A percentile compares a stretch with the other conserved stretches of the same genome.
Evolutionary conservation across 2,797 vertebrate genomes (phyloP).

Genomic region (Decapterus maruadsi): DNA sequence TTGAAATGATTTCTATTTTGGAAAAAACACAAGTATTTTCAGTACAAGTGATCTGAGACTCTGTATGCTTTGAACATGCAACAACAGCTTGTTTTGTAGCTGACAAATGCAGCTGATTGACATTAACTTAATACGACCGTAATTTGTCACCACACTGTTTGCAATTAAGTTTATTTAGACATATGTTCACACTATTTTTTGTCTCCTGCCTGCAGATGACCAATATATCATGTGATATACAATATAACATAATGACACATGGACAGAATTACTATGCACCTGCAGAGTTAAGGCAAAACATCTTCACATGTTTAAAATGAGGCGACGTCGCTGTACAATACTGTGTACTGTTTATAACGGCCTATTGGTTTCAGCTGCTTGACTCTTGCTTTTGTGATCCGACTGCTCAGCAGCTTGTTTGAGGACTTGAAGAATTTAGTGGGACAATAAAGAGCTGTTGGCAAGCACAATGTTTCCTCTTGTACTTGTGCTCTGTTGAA

Average conservation of each 20-base stretch:
- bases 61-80: not conserved
- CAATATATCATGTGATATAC: not conserved
- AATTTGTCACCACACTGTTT: not conserved
- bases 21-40: not conserved
- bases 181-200: not conserved
- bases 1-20: not conserved
- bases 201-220: not conserved
- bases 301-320: not conserved
- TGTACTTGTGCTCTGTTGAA: slow-evolving; percentile 50
- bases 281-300: not conserved
- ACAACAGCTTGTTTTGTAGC: not conserved
- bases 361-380: slow-evolving; percentile 10
- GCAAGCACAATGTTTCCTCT: slow-evolving; percentile 47
- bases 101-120: not conserved
- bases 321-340: not conserved
- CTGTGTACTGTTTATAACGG: not conserved
- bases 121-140: not conserved
- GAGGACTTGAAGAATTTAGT: slow-evolving; percentile 41
- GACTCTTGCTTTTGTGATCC: slow-evolving; percentile 30
- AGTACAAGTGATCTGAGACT: not conserved
- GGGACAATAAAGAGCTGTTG: slow-evolving; percentile 52
- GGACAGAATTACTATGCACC: not conserved
- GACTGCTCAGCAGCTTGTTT: slow-evolving; percentile 33
- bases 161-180: not conserved
- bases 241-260: not conserved